Base-by-base conservation (phyloP, 37 sponge, comb jelly and placozoan species). In the Ephydatia muelleri region DNA sequence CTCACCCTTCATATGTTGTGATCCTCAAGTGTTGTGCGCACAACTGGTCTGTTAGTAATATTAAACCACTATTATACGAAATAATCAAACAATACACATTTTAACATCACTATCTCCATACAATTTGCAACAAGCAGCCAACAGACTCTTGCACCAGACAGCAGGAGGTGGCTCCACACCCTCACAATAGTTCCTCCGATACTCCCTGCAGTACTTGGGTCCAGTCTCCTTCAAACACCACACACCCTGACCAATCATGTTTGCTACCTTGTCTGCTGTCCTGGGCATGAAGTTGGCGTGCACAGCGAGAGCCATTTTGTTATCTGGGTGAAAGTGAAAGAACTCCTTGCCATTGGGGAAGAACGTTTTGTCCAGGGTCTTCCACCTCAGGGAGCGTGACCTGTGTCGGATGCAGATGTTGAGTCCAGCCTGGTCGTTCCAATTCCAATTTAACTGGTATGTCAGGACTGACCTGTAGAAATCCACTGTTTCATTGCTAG, bases 371-470 rank as follows among this genome's bases (percentile, higher is more conserved):
- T 83, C 76, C 16, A 89, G 47, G 22, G 64, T 49, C 2, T 8
- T 33, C 90, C 90, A 89, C 19, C 30, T 38, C 14, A 89, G 34
- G 22, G 23, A 66, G 43, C 32, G 80, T 21, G 75, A 35, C 2
- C 69, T 84, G 73, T 89, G 90, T 1, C 90, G 65, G 23, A 89
- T 79, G 70, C 90, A 89, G 37, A 89, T 72, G 49, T 89, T 89
- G 36, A 88, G 66, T 0, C 82, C 88, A 12, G 88, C 88, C 70
- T 88, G 88, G 68, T 88, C 88, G 38, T 88, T 88, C 88, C 88
- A 88, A 12, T 83, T 78, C 75, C 36, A 79, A 48, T 73, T 75
- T 3, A 4, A 66, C 68, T 84, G 90, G 73, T 80, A 89, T 19
- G 79, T 69, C 9, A 84, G 68, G 0, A 88, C 88, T 14, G 82